phyloP scores from a whole-genome alignment of 2,888 invertebrate genomes.

The Andrena haemorrhoa region DNA sequence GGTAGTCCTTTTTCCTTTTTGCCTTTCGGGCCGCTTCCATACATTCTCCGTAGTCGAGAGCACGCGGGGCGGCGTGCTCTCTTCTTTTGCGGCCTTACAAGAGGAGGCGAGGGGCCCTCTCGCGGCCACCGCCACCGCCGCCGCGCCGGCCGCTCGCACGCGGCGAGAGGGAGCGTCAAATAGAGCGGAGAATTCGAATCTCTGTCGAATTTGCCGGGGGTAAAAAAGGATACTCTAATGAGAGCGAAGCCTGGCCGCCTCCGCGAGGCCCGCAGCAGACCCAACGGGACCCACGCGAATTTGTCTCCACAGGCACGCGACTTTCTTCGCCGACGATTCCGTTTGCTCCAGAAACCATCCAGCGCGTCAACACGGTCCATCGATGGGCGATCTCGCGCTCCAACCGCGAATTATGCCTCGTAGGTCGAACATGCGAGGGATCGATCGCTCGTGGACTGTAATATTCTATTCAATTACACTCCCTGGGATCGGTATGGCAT shows the following conservation, averaged over 20 bases:
- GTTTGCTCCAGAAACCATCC: conserved; percentile 29
- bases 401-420: too few species aligned
- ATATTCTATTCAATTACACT: not conserved
- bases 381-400: not conserved
- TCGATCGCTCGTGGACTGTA: not conserved
- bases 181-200: conserved; percentile 85
- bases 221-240: conserved; percentile 64
- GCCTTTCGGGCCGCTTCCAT: conserved; percentile 80
- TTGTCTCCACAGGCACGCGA: not conserved
- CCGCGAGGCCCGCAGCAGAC: not conserved
- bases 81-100: conserved; percentile 70
- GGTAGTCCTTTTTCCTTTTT: conserved; percentile 82
- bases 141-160: conserved; percentile 47
- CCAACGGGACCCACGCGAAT: conserved; percentile 20
- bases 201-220: conserved; percentile 82
- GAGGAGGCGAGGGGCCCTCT: conserved; percentile 63
- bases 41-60: conserved; percentile 80
- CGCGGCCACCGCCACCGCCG: conserved; percentile 55
- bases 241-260: conserved; percentile 65
- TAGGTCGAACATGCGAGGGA: not conserved
- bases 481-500: not conserved
- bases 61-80: conserved; percentile 68
- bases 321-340: conserved; percentile 38
- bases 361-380: not conserved
- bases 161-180: conserved; percentile 82